Conservation (phyloP, 2,888 invertebrate species). For the Megastigmus dorsalis region DNA sequence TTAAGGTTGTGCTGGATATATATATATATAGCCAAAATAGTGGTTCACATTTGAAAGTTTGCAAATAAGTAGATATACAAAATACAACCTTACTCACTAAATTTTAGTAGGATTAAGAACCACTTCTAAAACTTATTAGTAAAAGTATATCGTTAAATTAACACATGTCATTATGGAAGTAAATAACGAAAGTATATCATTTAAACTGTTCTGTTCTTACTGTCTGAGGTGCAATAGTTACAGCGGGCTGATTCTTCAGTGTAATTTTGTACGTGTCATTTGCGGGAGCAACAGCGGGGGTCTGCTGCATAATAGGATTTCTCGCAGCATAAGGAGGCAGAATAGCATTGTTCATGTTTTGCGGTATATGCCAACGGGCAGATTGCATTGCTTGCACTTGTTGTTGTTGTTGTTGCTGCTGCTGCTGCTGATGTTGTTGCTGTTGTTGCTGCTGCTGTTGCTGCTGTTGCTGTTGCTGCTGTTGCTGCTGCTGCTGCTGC, state of each 20-base stretch:
- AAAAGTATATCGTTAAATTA: too few species aligned
- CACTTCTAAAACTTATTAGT: too few species aligned
- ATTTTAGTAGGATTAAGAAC: too few species aligned
- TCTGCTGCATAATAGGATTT: constrained; percentile 50
- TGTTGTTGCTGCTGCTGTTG: constrained; percentile 61
- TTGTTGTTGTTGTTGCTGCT: constrained; percentile 63
- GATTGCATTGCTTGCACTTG: constrained; percentile 58
- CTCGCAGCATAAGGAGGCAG: not conserved
- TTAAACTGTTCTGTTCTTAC: constrained; percentile 40
- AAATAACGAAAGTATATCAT: too few species aligned
- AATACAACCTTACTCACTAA: too few species aligned
- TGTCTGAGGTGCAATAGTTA: constrained; percentile 38
- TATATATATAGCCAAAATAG: too few species aligned
- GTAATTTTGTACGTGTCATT: constrained; percentile 83
- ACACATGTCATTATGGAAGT: too few species aligned
- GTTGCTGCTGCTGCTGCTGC: constrained; percentile 61
- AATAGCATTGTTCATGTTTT: constrained; percentile 72
- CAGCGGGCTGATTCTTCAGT: constrained; percentile 74
- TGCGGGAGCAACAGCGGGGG: constrained; percentile 61
- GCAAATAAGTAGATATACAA: too few species aligned
- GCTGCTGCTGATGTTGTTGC: constrained; percentile 64
- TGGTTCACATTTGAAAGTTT: too few species aligned
- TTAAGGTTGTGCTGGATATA: too few species aligned
- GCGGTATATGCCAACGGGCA: constrained; percentile 87
- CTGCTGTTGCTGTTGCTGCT: constrained; percentile 64